Evolutionary conservation across 2,113 vertebrate species (phyloP).

Genomic region (Nerophis ophidion): DNA sequence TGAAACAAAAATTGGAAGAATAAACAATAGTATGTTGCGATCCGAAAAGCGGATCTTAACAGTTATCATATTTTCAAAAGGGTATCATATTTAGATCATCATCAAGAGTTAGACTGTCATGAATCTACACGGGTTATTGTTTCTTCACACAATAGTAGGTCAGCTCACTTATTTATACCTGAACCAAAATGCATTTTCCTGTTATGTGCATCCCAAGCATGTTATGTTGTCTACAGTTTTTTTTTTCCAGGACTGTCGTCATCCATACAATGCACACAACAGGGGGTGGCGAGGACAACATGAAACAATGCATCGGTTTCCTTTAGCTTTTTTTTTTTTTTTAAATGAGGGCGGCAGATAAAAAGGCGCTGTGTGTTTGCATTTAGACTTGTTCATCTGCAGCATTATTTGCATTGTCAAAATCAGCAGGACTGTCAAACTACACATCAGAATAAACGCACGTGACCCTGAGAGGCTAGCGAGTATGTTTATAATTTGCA

Average conservation of each 20-base stretch:
- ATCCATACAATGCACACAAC: constrained; percentile 38
- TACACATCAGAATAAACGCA: not conserved
- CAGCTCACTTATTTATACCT: constrained; percentile 8
- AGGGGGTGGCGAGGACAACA: constrained; percentile 3
- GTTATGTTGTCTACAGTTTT: constrained; percentile 20
- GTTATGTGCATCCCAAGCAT: constrained; percentile 32
- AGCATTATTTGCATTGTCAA: constrained; percentile 28
- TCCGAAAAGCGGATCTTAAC: too few relatives aligned
- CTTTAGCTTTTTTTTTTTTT: constrained; percentile 42
- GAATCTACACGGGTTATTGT: constrained; percentile 13
- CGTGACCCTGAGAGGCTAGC: not conserved
- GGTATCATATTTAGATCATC: too few relatives aligned
- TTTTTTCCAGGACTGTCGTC: constrained; percentile 1
- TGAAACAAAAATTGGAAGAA: too few relatives aligned
- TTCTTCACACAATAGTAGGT: constrained; percentile 30
- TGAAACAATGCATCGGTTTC: constrained; percentile 49
- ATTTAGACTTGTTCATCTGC: constrained; percentile 11
- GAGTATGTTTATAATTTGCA: too few relatives aligned
- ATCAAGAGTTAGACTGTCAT: too few relatives aligned
- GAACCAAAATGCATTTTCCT: constrained; percentile 40
- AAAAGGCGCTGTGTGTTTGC: constrained; percentile 28
- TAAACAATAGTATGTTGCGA: too few relatives aligned
- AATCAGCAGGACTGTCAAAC: not conserved
- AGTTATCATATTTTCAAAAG: too few relatives aligned
- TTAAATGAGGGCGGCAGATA: constrained; percentile 33